Conservation (phyloP, 2,888 invertebrate genomes). For the Cephus sareptanus region DNA sequence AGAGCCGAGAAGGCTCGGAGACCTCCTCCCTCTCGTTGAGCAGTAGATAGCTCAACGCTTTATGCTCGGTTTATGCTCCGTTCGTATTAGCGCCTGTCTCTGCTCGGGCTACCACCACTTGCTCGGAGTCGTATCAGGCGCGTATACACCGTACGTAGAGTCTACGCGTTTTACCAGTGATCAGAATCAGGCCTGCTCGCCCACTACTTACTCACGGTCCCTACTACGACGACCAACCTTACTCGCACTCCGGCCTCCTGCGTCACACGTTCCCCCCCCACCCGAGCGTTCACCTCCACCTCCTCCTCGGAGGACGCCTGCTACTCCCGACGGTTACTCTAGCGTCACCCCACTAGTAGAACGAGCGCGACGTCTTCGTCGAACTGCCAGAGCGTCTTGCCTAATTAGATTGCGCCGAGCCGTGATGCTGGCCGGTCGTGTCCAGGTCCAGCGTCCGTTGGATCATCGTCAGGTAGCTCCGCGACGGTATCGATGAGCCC, state of each 20-base stretch:
- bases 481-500: too few species aligned
- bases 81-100: slow-evolving; percentile 1
- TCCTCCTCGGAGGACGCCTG: slow-evolving; percentile 5
- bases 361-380: not conserved
- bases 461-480: not conserved
- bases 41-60: slow-evolving; percentile 24
- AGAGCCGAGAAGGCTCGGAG: too few species aligned
- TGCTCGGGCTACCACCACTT: too few species aligned
- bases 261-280: slow-evolving; percentile 14
- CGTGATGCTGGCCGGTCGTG: slow-evolving; percentile 29
- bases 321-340: not conserved
- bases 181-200: too few species aligned
- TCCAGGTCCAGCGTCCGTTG: not conserved
- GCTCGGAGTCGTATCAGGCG: too few species aligned
- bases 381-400: slow-evolving; percentile 22
- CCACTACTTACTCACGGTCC: slow-evolving; percentile 34
- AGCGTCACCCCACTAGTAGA: not conserved
- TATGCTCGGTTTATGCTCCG: slow-evolving; percentile 45
- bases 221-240: not conserved
- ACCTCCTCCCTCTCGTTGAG: too few species aligned
- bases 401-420: slow-evolving; percentile 53
- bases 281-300: slow-evolving; percentile 9
- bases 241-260: slow-evolving; percentile 16
- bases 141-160: too few species aligned
- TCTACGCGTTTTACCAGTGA: too few species aligned